Conservation (phyloP, 2,888 invertebrate genomes). For the Mythimna albipuncta region DNA sequence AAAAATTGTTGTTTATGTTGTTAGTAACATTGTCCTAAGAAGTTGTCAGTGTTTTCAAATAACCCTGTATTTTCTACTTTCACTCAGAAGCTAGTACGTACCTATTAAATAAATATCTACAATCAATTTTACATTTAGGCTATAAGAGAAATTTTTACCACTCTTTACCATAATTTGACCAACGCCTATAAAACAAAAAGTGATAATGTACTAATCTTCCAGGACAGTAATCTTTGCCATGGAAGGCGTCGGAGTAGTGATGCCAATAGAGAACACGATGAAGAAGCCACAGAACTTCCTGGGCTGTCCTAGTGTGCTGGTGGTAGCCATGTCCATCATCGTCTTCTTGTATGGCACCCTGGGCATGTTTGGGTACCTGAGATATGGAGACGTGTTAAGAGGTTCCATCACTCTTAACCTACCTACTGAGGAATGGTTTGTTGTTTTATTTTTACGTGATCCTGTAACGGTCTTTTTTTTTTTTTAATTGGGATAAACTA, state of each 20-base stretch:
- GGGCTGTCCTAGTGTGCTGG: conserved; percentile 95
- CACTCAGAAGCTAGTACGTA: too few relatives aligned
- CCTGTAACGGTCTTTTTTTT: too few relatives aligned
- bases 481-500: too few relatives aligned
- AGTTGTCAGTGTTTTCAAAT: too few relatives aligned
- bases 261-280: conserved; percentile 98
- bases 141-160: background rate
- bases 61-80: too few relatives aligned
- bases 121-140: too few relatives aligned
- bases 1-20: too few relatives aligned
- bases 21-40: too few relatives aligned
- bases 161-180: background rate
- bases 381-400: conserved; percentile 93
- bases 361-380: conserved; percentile 97
- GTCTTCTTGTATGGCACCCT: conserved; percentile 94
- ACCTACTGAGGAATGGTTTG: conserved; percentile 92
- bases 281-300: conserved; percentile 95
- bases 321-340: conserved; percentile 96
- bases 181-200: background rate
- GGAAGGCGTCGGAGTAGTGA: conserved; percentile 98
- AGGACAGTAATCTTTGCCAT: conserved; percentile 99
- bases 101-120: too few relatives aligned
- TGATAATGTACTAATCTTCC: conserved; percentile 25
- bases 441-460: conserved; percentile 41
- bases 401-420: conserved; percentile 97